A percentile compares a stretch with the other conserved stretches of the same genome.
Evolutionary conservation across 2,113 vertebrate genomes (phyloP).

Genomic region (Turdus rufiventris): DNA sequence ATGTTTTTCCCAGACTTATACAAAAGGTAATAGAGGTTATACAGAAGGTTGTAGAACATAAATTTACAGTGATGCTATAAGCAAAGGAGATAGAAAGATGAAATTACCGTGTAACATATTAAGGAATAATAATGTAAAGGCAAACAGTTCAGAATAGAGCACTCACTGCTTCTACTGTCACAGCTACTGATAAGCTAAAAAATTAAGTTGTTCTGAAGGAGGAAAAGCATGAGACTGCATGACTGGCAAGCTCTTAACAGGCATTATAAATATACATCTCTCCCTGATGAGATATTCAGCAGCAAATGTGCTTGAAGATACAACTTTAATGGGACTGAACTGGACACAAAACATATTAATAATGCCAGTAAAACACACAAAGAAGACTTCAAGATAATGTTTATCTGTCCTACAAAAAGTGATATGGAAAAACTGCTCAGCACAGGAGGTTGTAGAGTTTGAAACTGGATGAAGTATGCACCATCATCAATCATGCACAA

Average conservation of each 20-base stretch:
- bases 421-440: not conserved
- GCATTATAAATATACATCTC: not conserved
- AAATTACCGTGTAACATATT: not conserved
- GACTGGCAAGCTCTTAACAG: not conserved
- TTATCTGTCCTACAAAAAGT: not conserved
- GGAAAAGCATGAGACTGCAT: not conserved
- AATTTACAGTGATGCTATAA: not conserved
- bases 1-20: not conserved
- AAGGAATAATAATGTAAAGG: not conserved
- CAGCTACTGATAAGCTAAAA: not conserved
- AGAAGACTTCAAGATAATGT: not conserved
- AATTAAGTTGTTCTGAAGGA: not conserved
- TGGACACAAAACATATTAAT: constrained; percentile 6
- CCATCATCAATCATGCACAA: not conserved
- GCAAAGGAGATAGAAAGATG: not conserved
- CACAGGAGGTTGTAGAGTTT: not conserved
- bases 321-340: not conserved
- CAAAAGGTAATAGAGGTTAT: not conserved
- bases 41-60: not conserved
- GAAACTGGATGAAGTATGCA: not conserved
- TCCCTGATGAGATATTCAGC: not conserved
- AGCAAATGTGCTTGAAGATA: not conserved
- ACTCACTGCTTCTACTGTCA: not conserved
- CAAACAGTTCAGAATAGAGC: not conserved
- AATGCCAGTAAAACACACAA: constrained; percentile 1